Base-by-base conservation (phyloP, 2,888 invertebrate genomes). In the Thecocarcelia acutangulata region DNA sequence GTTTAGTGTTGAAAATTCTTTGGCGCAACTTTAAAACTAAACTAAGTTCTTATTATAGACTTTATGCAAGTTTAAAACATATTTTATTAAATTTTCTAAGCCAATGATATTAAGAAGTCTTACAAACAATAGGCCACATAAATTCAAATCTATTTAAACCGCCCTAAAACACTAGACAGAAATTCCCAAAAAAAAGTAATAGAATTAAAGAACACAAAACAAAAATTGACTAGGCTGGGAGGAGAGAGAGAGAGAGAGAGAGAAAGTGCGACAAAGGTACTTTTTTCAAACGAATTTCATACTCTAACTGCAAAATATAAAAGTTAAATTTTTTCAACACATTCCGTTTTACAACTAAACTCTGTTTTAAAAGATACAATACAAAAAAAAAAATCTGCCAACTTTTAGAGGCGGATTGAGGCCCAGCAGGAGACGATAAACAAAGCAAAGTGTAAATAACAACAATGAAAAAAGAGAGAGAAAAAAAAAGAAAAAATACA, bases 401-500 rank as follows among this genome's bases (percentile, higher is more conserved):
- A 11, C 46, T 15, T 28, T 61, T 61, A 3, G 17, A 44, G 9
- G n/a, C 24, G 24, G 15, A 9, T 42, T 44, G 21, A n/a, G 15
- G 28, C 61, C 21, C 24, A 28, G 44, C 15, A 61, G 40, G 11
- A 44, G 24, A 28, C 24, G 12, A 15, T 61, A 33, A 48, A 15
- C 24, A 24, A 28, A 12, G 42, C 1, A 24, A 61, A 46, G 17
- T 40, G 24, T 46, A 46, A 28, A 3, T 28, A 24, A 15, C 24
- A 15, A 21, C n/a, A n/a, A n/a, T n/a, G n/a, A n/a, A n/a, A n/a
- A n/a, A n/a, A n/a, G n/a, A 28, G 1, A 68, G 37, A 3, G 28
- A 13, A 33, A 6, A 66, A 1, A 21, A 48, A n/a, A 12, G 66
- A 61, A 63, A 70, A 61, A 46, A 66, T 87, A 83, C 84, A 85